A percentile compares a stretch with the other conserved stretches of the same genome.
phyloP scores from a whole-genome alignment of 1,140 invertebrate species.

The Nephila pilipes region DNA sequence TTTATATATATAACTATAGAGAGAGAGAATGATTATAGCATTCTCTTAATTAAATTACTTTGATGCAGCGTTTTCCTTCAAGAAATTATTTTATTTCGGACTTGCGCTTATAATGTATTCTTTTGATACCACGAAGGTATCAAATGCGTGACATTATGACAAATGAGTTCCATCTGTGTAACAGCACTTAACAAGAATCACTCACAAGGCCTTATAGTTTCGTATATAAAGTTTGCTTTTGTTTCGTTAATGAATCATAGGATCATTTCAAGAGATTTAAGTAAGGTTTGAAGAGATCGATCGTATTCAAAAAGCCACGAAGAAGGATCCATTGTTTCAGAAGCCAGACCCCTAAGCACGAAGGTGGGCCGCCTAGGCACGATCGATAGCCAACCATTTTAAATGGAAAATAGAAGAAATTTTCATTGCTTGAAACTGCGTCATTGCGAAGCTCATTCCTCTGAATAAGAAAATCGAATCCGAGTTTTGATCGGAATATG shows the following conservation, averaged over 20 bases:
- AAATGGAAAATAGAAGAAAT: conserved; percentile 63
- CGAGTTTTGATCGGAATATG: conserved; percentile 65
- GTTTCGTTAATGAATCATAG: neutral
- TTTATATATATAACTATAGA: no score
- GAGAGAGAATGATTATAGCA: no score
- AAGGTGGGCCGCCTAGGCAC: neutral
- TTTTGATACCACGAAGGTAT: no score
- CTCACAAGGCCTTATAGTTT: no score
- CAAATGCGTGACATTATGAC: no score
- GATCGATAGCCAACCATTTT: conserved; percentile 65
- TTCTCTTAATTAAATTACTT: no score
- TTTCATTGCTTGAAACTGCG: conserved; percentile 55
- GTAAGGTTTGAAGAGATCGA: neutral
- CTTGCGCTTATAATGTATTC: no score
- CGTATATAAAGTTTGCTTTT: neutral
- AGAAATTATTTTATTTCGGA: no score
- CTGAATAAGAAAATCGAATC: conserved; percentile 68
- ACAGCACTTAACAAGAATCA: no score
- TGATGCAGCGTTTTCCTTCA: no score
- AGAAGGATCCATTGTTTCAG: conserved; percentile 17
- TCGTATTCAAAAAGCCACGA: neutral
- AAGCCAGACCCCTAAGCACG: conserved; percentile 18
- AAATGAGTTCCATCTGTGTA: no score
- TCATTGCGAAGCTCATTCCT: conserved; percentile 55
- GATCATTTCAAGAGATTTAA: neutral